Percentiles rank a stretch among this genome's conserved stretches.
phyloP scores from a whole-genome alignment of 2,888 invertebrate species.

The Lithophane socia region DNA sequence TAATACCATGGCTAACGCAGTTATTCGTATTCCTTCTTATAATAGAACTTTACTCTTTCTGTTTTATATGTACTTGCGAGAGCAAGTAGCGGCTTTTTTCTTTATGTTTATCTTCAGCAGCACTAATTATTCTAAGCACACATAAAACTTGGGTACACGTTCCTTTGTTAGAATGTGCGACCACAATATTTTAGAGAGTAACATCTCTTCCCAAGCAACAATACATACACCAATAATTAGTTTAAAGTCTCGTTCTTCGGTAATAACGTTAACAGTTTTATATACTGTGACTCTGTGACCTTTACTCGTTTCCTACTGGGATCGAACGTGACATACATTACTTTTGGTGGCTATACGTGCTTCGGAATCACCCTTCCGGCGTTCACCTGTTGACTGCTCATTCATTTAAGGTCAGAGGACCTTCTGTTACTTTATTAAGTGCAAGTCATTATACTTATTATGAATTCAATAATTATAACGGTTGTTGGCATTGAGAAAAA shows the following conservation, averaged over 20 bases:
- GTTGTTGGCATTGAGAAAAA: slow-evolving; percentile 47
- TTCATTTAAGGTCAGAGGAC: slow-evolving; percentile 32
- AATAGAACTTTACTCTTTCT: neutral
- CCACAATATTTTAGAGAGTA: slow-evolving; percentile 1
- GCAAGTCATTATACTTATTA: slow-evolving; percentile 32
- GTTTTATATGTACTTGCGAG: neutral
- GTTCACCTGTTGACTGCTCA: slow-evolving; percentile 49
- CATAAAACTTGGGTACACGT: slow-evolving; percentile 17
- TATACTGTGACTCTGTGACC: slow-evolving; percentile 51
- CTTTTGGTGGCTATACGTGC: slow-evolving; percentile 53
- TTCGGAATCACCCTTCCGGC: slow-evolving; percentile 38
- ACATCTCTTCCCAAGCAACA: slow-evolving; percentile 2
- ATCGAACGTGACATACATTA: slow-evolving; percentile 55
- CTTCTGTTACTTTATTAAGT: slow-evolving; percentile 60
- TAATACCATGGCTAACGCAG: neutral
- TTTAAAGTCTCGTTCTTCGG: slow-evolving; percentile 44
- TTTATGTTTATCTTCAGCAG: slow-evolving; percentile 1
- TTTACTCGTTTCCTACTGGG: slow-evolving; percentile 43
- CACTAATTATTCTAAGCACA: slow-evolving; percentile 31
- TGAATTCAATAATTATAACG: slow-evolving; percentile 53
- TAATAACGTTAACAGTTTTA: slow-evolving; percentile 47
- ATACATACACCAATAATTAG: slow-evolving; percentile 40
- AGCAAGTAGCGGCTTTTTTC: neutral
- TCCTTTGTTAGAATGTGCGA: slow-evolving; percentile 17
- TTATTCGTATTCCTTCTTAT: neutral